These are phyloP conservation scores for Temnopleurus reevesii DNA, from an alignment of 53 echinoderm and acorn worm species.

Conservation along the genomic window DNA sequence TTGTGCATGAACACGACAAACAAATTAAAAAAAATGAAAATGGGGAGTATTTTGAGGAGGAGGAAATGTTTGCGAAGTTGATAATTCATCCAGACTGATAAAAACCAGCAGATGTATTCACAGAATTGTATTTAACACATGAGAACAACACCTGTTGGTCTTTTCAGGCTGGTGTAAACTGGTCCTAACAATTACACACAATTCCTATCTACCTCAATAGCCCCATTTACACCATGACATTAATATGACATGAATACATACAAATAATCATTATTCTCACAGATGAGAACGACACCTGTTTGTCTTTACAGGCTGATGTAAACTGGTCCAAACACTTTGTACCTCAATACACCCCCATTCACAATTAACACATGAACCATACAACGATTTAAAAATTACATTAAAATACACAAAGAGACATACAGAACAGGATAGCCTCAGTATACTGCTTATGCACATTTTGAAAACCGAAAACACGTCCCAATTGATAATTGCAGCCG, in stretches of 20 bases:
- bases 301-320: conserved; percentile 65
- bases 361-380: background rate
- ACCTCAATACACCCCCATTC: background rate
- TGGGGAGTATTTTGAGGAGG: background rate
- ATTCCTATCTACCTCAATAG: no score
- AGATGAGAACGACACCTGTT: conserved; percentile 91
- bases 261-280: no score
- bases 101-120: conserved; percentile 99
- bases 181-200: no score
- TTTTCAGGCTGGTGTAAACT: conserved; percentile 44
- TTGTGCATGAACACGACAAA: no score
- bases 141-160: conserved; percentile 92
- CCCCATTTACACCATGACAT: no score
- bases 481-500: no score
- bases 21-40: no score
- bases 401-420: background rate
- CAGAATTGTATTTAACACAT: conserved; percentile 67
- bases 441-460: no score
- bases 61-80: background rate
- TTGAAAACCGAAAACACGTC: no score
- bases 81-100: conserved; percentile 46
- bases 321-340: background rate
- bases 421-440: background rate
- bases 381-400: no score
- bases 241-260: no score